These are phyloP conservation scores for Leistus spinibarbis DNA, from an alignment of 2,888 invertebrate species.

Conservation along the genomic window DNA sequence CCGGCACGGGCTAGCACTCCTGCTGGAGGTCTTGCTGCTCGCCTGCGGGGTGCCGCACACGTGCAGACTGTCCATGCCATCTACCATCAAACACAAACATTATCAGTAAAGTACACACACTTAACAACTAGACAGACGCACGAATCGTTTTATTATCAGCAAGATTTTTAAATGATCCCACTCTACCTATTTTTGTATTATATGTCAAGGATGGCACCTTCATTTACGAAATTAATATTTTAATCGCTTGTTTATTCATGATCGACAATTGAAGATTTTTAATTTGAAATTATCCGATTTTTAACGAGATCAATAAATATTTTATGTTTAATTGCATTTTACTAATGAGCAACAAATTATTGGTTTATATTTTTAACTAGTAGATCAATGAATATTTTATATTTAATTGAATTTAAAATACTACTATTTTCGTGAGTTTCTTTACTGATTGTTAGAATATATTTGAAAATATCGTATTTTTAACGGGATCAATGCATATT, in stretches of 20 bases:
- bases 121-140: not conserved
- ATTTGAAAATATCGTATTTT: too few species aligned
- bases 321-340: not conserved
- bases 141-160: not conserved
- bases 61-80: constrained; percentile 59
- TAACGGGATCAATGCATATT: too few species aligned
- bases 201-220: not conserved
- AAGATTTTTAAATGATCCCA: not conserved
- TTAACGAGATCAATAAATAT: not conserved
- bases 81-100: constrained; percentile 41
- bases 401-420: too few species aligned
- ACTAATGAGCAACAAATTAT: too few species aligned
- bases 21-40: constrained; percentile 66
- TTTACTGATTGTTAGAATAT: too few species aligned
- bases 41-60: constrained; percentile 55
- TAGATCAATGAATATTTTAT: too few species aligned
- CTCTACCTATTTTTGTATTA: not conserved
- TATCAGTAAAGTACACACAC: constrained; percentile 10
- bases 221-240: not conserved
- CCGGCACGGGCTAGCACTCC: constrained; percentile 67
- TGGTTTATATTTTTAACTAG: too few species aligned
- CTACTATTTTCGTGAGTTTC: too few species aligned
- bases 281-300: not conserved
- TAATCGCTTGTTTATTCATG: not conserved
- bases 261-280: not conserved